Conservation (phyloP, 1,140 invertebrate species). For the Teleogryllus occipitalis region DNA sequence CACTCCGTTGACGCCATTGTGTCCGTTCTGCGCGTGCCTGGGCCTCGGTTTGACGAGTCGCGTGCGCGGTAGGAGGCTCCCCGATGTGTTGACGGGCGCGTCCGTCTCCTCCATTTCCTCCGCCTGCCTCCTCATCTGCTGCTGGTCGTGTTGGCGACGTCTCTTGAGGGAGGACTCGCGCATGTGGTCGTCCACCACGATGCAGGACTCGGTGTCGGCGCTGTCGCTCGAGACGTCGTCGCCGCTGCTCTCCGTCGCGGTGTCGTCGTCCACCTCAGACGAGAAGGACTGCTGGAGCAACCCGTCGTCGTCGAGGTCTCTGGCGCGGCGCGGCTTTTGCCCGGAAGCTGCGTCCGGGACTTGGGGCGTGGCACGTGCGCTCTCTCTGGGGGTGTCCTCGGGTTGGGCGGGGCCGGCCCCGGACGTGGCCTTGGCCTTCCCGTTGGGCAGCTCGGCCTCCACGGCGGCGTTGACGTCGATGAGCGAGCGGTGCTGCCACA, state of each 20-base stretch:
- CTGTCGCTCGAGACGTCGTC: background rate
- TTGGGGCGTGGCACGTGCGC: background rate
- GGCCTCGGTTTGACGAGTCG: slow-evolving; percentile 22
- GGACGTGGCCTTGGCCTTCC: slow-evolving; percentile 34
- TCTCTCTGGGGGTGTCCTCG: background rate
- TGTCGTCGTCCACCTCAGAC: background rate
- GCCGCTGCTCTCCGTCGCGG: background rate
- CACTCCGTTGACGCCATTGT: background rate
- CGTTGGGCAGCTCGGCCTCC: slow-evolving; percentile 19
- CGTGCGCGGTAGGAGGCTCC: slow-evolving; percentile 11
- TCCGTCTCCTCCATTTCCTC: slow-evolving; percentile 7
- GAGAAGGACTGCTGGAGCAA: too few relatives aligned
- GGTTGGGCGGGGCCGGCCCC: background rate
- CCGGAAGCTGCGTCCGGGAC: background rate
- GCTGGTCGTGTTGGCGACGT: slow-evolving; percentile 32
- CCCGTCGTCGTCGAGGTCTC: background rate
- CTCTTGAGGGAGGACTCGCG: slow-evolving; percentile 34
- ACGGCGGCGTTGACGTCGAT: slow-evolving; percentile 50
- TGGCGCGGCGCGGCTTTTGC: background rate
- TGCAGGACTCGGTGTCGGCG: slow-evolving; percentile 52
- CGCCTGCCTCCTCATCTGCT: slow-evolving; percentile 32
- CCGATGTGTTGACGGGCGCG: background rate
- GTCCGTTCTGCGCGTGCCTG: background rate
- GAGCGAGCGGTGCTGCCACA: slow-evolving; percentile 76
- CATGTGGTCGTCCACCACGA: slow-evolving; percentile 63